Base-by-base conservation (phyloP, 2,797 vertebrate genomes). In the Coranthus polyacanthus region DNA sequence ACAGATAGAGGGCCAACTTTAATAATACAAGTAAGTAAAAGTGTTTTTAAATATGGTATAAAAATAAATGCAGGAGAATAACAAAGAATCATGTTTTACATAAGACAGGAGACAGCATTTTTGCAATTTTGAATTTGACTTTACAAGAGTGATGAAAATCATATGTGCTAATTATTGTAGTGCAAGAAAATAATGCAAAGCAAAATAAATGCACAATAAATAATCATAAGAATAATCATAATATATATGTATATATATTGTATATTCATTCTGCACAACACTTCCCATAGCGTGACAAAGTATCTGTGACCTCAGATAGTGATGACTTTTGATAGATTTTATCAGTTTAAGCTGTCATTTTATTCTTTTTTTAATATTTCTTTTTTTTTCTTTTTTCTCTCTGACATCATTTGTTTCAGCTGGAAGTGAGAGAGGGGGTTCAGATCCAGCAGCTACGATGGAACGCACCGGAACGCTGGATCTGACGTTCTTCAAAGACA, bases 31-130 rank as follows among this genome's bases (percentile, higher is more conserved):
- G 91, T 95, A 95, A 96, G 90, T 96, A 96, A 97, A 97, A 96
- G 95, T 95, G 94, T 95, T 91, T 95, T 97, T 95, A 96, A 97
- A 96, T 95, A 97, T 97, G 95, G 94, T 98, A 98, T 97, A 98
- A 98, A 98, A 98, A 98, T 98, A 98, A 98, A 97, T 93, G 95
- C 95, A 94, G 92, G 93, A 96, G 93, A 94, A 94, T 94, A 95
- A 96, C 94, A 92, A 91, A 91, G 88, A 95, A 93, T 94, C 92
- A 95, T 92, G 93, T 92, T 96, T 92, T 93, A 93, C 92, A 93
- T 87, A 65, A 88, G 93, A 96, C 94, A 91, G 91, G 92, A 94
- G 92, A 95, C 90, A 83, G 89, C 74, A 79, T 94, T 93, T 88
- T 85, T 83, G 79, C 81, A 85, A 92, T 93, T 93, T 87, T 91